A percentile compares a stretch with the other conserved stretches of the same genome.
These are phyloP conservation scores for Eptatretus burgeri DNA, from an alignment of 2,113 vertebrate species.

Conservation along the genomic window DNA sequence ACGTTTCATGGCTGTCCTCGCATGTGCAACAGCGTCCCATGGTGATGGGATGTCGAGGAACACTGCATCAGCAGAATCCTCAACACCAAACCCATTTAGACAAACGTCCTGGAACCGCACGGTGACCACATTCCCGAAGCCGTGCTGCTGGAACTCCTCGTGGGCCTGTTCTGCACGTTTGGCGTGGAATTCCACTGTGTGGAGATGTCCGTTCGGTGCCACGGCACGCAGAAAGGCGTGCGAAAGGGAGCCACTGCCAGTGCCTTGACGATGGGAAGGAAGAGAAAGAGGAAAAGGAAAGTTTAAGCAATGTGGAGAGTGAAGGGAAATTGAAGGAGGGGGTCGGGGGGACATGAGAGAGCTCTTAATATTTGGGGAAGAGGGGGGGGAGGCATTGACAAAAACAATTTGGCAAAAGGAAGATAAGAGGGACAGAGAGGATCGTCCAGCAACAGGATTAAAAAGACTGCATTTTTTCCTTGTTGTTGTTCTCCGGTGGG, in stretches of 20 bases:
- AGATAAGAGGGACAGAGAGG: no score
- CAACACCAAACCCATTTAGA: conserved; percentile 55
- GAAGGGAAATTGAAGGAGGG: no score
- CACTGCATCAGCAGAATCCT: conserved; percentile 39
- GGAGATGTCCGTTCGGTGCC: conserved; percentile 59
- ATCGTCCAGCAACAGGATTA: no score
- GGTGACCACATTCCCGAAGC: conserved; percentile 48
- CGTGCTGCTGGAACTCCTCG: conserved; percentile 58
- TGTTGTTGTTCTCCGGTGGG: no score
- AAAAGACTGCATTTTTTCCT: no score
- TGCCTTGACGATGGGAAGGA: conserved; percentile 24
- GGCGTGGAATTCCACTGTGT: conserved; percentile 84
- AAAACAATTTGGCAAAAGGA: no score
- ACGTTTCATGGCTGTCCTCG: conserved; percentile 43
- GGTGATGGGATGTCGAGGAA: conserved; percentile 86
- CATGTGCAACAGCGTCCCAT: conserved; percentile 67
- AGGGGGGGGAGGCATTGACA: no score
- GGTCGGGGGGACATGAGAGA: no score
- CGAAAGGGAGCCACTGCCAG: conserved; percentile 75
- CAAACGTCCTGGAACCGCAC: conserved; percentile 80
- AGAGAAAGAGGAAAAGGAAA: neutral
- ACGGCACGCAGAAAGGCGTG: conserved; percentile 66
- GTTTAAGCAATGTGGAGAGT: no score
- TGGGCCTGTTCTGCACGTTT: conserved; percentile 47
- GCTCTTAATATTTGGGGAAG: no score